These are phyloP conservation scores for Nymphalis c-album DNA, from an alignment of 2,888 invertebrate genomes.

Conservation along the genomic window DNA sequence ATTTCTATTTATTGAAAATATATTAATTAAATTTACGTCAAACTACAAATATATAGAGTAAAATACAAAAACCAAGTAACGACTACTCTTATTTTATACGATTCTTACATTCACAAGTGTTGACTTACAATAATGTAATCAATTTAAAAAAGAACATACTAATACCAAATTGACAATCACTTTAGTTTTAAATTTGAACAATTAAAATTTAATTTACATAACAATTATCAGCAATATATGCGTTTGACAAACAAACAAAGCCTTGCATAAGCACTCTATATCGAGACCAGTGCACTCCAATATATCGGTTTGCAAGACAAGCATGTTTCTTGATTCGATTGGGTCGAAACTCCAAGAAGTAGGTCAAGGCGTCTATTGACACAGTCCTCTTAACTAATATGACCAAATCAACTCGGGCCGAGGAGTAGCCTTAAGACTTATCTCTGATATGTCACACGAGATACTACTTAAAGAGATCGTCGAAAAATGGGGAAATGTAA, in stretches of 20 bases:
- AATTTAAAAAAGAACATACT: no score
- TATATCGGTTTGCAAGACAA: constrained; percentile 23
- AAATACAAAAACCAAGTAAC: no score
- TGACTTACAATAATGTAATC: no score
- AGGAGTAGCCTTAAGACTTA: constrained; percentile 10
- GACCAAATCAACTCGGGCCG: constrained; percentile 16
- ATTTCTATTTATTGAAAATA: no score
- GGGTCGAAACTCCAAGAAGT: constrained; percentile 21
- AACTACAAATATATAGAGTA: no score
- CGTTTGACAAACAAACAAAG: constrained; percentile 10
- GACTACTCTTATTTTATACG: no score
- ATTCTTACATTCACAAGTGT: no score
- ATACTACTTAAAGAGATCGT: constrained; percentile 17
- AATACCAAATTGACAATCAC: no score
- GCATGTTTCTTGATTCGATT: constrained; percentile 23
- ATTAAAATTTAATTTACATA: background rate
- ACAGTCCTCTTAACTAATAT: constrained; percentile 26
- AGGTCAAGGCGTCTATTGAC: constrained; percentile 29
- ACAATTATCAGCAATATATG: background rate
- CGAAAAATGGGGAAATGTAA: constrained; percentile 22
- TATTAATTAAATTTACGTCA: no score
- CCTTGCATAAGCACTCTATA: constrained; percentile 6
- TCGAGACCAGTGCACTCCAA: constrained; percentile 20
- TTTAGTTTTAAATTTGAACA: background rate
- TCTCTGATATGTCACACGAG: constrained; percentile 27